Conservation (phyloP, 2,797 vertebrate genomes). For the Lemur catta region DNA sequence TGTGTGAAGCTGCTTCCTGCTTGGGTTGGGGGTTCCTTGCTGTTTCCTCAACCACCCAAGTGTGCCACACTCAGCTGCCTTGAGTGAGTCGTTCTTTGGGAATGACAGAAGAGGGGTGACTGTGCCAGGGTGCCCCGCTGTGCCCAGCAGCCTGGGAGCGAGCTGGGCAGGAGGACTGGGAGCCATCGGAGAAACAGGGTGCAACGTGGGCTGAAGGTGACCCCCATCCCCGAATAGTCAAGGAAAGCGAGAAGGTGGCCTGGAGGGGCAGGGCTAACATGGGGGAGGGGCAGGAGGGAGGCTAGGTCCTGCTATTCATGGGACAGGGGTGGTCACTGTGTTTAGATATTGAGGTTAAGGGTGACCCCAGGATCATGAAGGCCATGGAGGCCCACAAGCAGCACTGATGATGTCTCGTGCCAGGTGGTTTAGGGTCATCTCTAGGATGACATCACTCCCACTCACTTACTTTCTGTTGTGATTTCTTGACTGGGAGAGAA, state of each 20-base stretch:
- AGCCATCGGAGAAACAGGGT: not conserved
- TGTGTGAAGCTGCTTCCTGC: not conserved
- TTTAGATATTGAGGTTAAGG: not conserved
- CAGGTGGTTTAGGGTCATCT: not conserved
- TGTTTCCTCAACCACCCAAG: not conserved
- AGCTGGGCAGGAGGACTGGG: not conserved
- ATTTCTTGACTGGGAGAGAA: not conserved
- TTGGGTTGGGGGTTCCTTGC: not conserved
- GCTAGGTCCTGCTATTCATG: not conserved
- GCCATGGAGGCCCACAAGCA: not conserved
- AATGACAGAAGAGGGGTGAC: no score
- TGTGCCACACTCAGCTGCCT: not conserved
- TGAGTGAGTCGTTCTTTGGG: not conserved
- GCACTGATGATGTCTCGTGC: not conserved
- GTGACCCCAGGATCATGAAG: not conserved
- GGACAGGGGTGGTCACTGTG: rapidly evolving
- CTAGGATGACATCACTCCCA: not conserved
- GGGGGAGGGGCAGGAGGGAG: not conserved
- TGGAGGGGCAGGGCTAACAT: not conserved
- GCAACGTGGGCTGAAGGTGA: not conserved
- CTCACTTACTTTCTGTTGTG: not conserved
- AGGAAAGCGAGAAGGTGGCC: not conserved
- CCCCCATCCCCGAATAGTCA: rapidly evolving
- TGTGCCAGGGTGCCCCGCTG: not conserved
- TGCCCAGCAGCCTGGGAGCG: not conserved